Evolutionary conservation across 2,113 vertebrate genomes (phyloP), one percentile per base, ranked within the genome.

Genomic region (Naja naja): DNA sequence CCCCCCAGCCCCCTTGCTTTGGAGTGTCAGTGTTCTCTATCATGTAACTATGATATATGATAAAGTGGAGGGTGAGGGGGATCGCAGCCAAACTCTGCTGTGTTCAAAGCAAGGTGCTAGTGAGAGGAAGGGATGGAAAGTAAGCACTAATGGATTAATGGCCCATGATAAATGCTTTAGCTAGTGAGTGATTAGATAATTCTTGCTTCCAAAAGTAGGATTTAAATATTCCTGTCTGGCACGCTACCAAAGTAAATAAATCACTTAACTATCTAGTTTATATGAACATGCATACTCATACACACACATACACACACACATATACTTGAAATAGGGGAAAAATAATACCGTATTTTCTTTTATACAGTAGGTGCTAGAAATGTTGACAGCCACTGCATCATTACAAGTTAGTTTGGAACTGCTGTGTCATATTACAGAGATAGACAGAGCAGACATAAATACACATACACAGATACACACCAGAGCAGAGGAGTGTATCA

Each of bases 181-280:
- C 96, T 96, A 96, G 96, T 94, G 95, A 97, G 96, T 97, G 97
- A 98, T 98, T 98, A 98, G 97, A 98, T 98, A 98, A 97, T 97
- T 98, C 95, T 97, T 97, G 95, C 97, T 97, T 98, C 97, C 96
- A 97, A 98, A 96, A 95, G 96, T 92, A 96, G 92, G 95, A 98
- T 97, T 97, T 97, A 98, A 97, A 97, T 97, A 96, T 97, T 96
- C 97, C 95, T 96, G 49, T 93, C 95, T 98, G 97, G 97, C 97
- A 94, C 64, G 47, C 47, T 95, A 96, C 97, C 98, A 98, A 97
- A 97, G 94, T 96, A 97, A 97, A 97, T 97, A 97, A 96, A 97
- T 97, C 96, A 95, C 95, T 97, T 96, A 94, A 95, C 90, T 96
- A 95, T 97, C 95, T 95, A 95, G 92, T 94, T 96, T 96, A 93